Percentiles rank a stretch among this genome's conserved stretches.
Conservation (phyloP, 2,888 invertebrate species). For the Tryphoninae sp. region DNA sequence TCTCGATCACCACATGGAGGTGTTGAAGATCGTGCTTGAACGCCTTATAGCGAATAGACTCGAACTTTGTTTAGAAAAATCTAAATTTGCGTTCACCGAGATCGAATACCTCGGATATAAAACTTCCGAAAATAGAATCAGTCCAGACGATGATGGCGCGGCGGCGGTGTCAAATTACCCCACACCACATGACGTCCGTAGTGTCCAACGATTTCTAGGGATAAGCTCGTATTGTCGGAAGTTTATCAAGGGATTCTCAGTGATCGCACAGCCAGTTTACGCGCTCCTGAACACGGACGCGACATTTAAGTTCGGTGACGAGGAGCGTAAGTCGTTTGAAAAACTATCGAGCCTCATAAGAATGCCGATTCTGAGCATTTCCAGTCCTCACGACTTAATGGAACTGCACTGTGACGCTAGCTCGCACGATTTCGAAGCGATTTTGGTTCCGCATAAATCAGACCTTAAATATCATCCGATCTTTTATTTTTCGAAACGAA, state of each 20-base stretch:
- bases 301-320: constrained; percentile 45
- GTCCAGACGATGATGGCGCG: constrained; percentile 22
- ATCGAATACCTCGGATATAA: constrained; percentile 44
- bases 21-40: constrained; percentile 43
- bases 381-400: constrained; percentile 24
- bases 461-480: constrained; percentile 71
- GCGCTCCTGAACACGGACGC: constrained; percentile 60
- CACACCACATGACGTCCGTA: not conserved
- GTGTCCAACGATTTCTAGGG: constrained; percentile 43
- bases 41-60: constrained; percentile 43
- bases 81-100: constrained; percentile 14
- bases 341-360: constrained; percentile 34
- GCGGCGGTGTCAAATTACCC: constrained; percentile 13
- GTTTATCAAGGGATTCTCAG: constrained; percentile 65
- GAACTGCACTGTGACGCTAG: constrained; percentile 75
- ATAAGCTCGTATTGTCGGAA: constrained; percentile 67
- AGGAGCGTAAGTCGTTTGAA: constrained; percentile 50
- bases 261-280: constrained; percentile 70
- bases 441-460: constrained; percentile 72
- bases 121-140: constrained; percentile 26
- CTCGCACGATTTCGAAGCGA: constrained; percentile 70
- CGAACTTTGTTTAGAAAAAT: constrained; percentile 37
- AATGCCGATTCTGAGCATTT: constrained; percentile 57
- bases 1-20: constrained; percentile 51
- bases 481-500: constrained; percentile 73